phyloP scores from a whole-genome alignment of 2,113 vertebrate species.

The Salminus brasiliensis region DNA sequence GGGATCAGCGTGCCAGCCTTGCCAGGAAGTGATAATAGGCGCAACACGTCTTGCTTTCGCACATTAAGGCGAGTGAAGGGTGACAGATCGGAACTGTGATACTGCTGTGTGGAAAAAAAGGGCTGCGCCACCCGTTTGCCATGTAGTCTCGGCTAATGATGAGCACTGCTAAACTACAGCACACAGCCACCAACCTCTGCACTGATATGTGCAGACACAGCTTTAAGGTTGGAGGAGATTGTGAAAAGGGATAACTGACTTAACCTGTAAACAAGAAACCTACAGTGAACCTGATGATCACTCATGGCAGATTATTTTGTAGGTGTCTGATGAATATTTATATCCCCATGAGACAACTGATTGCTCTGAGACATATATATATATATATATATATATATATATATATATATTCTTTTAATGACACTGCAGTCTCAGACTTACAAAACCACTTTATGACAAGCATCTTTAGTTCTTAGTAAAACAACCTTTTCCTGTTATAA shows the following conservation, averaged over 20 bases:
- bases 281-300: too few relatives aligned
- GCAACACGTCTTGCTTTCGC: conserved; percentile 88
- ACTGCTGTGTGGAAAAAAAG: conserved; percentile 74
- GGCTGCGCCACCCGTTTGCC: conserved; percentile 66
- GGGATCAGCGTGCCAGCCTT: conserved; percentile 80
- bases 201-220: conserved; percentile 45
- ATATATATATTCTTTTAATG: too few relatives aligned
- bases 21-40: conserved; percentile 87
- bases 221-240: not conserved
- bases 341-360: too few relatives aligned
- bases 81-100: conserved; percentile 86
- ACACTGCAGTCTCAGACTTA: too few relatives aligned
- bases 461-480: too few relatives aligned
- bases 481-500: too few relatives aligned
- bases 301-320: too few relatives aligned
- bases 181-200: conserved; percentile 55
- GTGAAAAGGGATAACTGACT: not conserved
- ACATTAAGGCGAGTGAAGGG: conserved; percentile 83
- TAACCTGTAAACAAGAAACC: not conserved
- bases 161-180: conserved; percentile 60
- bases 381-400: too few relatives aligned
- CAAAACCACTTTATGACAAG: too few relatives aligned
- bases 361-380: too few relatives aligned
- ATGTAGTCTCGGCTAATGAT: conserved; percentile 67
- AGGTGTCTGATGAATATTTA: too few relatives aligned